These are phyloP conservation scores for Exaiptasia diaphana DNA, from an alignment of 64 coral and sea anemone species.

Conservation along the genomic window DNA sequence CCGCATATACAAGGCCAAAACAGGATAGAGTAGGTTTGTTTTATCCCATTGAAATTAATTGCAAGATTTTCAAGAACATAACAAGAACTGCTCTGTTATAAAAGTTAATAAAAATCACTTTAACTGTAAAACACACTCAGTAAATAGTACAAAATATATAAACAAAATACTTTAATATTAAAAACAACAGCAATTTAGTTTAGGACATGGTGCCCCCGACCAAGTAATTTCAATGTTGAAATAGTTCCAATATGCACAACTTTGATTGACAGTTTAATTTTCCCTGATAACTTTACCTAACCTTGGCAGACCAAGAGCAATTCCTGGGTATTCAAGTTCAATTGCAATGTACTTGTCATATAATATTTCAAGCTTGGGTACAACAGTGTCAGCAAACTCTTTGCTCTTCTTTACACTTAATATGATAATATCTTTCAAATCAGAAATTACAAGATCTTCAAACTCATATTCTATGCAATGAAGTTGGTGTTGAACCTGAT, in stretches of 20 bases:
- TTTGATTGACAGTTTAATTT: neutral
- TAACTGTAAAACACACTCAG: too few species aligned
- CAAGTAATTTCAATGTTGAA: too few species aligned
- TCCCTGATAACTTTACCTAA: slow-evolving; percentile 36
- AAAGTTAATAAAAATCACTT: too few species aligned
- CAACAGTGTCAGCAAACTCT: neutral
- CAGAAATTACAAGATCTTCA: neutral
- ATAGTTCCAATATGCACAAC: too few species aligned
- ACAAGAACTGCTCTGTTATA: too few species aligned
- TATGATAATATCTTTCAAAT: neutral
- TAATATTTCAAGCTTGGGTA: slow-evolving; percentile 27
- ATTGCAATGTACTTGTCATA: slow-evolving; percentile 51
- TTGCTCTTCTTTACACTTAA: neutral
- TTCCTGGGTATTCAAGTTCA: slow-evolving; percentile 25
- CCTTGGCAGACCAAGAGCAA: slow-evolving; percentile 38
- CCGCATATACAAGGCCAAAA: too few species aligned
- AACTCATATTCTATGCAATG: neutral
- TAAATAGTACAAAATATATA: too few species aligned
- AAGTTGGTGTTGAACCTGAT: neutral
- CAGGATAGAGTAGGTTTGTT: too few species aligned
- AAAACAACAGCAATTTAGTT: too few species aligned
- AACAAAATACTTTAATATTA: too few species aligned
- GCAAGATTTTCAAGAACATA: too few species aligned
- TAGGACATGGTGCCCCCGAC: neutral
- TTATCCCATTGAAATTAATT: too few species aligned